Conservation (phyloP, 1,140 invertebrate genomes). For the Trialeurodes vaporariorum region DNA sequence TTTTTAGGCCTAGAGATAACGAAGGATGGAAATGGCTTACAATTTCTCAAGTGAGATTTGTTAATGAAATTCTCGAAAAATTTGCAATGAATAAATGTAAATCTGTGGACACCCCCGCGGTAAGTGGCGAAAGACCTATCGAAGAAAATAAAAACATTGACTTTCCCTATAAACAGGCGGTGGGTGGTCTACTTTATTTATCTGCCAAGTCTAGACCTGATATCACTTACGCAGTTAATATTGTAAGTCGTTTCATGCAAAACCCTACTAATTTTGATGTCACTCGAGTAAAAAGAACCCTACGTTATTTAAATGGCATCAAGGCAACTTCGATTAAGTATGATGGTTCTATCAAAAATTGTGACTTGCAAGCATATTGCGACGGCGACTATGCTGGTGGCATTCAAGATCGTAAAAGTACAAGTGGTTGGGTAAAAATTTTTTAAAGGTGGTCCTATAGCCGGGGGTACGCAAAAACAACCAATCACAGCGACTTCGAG, state of each 20-base stretch:
- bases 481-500: constrained; percentile 13
- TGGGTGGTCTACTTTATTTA: constrained; percentile 36
- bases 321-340: constrained; percentile 17
- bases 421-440: constrained; percentile 15
- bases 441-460: constrained; percentile 15
- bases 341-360: constrained; percentile 2
- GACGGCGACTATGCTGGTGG: constrained; percentile 16
- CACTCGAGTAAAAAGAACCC: constrained; percentile 26
- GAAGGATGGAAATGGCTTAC: neutral
- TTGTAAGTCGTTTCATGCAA: constrained; percentile 33
- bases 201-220: constrained; percentile 35
- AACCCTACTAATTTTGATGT: constrained; percentile 23
- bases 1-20: neutral
- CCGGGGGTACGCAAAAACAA: constrained; percentile 17
- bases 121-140: neutral
- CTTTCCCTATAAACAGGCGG: constrained; percentile 25
- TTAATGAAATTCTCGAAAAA: neutral
- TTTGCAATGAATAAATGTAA: neutral
- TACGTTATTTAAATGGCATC: constrained; percentile 29
- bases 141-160: neutral
- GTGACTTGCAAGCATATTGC: constrained; percentile 10
- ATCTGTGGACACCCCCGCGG: neutral
- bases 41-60: neutral
- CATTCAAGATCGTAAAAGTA: constrained; percentile 9
- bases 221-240: constrained; percentile 35